Base-by-base conservation (phyloP, 2,888 invertebrate species). In the Xanthostigma xanthostigma region DNA sequence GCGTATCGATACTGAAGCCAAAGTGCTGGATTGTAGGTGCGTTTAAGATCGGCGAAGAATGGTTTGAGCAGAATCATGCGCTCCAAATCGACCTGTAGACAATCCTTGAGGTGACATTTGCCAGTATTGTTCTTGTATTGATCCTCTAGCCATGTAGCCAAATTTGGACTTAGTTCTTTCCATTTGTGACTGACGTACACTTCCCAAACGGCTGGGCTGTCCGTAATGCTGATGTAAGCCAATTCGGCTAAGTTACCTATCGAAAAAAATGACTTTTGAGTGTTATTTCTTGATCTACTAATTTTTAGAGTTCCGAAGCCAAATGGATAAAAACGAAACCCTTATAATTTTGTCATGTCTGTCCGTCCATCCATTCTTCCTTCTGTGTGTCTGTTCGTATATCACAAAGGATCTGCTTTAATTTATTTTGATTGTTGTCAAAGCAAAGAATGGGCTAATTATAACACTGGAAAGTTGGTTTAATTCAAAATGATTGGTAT, bases 1-100 rank as follows among this genome's bases (percentile, higher is more conserved):
- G 88, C 87, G 61, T 76, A 78, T 40, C 87, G 70, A 53, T 78
- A 70, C 56, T 87, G 85, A 53, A 83, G 57, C 80, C 84, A 86
- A 40, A 87, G 59, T 0, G 81, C 86, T 1, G 89, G 86, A 49
- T 74, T 75, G 60, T 84, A 85, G 1, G 76, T 79, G 39, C 90
- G 70, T 40, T 83, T 66, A 27, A 90, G 63, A 58, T 84, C 84
- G 0, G 87, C 86, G 59, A 83, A 86, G 65, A 87, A 88, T 1
- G 90, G 89, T 62, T 86, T 86, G 0, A 84, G 79, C 84, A 90
- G 87, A 57, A 83, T 83, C 88, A 90, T 88, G 63, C 83, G 85
- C 45, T 79, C 78, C 55, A 90, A 75, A 61, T 89, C 87, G 48
- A 87, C 81, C 71, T 87, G 69, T 9, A 88, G 76, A 61, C 82